Conservation (phyloP, 2,888 invertebrate species). For the Hermodice carunculata region DNA sequence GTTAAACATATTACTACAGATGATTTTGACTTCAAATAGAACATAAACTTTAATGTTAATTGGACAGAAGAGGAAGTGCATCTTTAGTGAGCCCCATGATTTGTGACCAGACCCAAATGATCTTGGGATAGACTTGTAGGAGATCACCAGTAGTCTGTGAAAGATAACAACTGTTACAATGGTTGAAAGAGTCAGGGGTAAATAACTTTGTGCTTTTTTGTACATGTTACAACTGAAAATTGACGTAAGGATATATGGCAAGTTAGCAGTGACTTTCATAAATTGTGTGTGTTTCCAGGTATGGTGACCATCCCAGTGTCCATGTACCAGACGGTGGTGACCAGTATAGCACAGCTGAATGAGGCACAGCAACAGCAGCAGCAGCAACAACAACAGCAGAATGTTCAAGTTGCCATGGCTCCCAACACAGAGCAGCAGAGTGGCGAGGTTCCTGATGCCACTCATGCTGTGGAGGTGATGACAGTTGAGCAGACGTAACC, state of each 20-base stretch:
- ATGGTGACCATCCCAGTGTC: conserved; percentile 97
- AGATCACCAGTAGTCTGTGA: too few species aligned
- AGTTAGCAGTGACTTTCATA: too few species aligned
- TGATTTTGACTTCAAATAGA: too few species aligned
- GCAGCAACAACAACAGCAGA: conserved; percentile 29
- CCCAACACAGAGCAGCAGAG: conserved; percentile 32
- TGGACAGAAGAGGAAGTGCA: too few species aligned
- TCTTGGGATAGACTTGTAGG: not conserved
- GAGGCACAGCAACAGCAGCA: conserved; percentile 42
- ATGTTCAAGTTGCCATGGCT: conserved; percentile 62
- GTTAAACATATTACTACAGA: too few species aligned
- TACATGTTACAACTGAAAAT: too few species aligned
- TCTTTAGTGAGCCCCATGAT: not conserved
- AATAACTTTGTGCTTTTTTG: too few species aligned
- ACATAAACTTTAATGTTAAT: too few species aligned
- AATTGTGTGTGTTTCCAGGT: conserved; percentile 79
- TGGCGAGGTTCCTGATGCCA: conserved; percentile 54
- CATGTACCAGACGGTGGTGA: conserved; percentile 97
- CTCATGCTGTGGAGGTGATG: conserved; percentile 60
- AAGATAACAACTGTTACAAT: too few species aligned
- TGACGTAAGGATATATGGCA: too few species aligned
- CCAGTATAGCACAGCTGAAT: conserved; percentile 68
- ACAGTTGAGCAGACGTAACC: conserved; percentile 39
- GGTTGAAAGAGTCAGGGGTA: too few species aligned
- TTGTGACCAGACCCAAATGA: not conserved